These are phyloP conservation scores for Camponotus fellah DNA, from an alignment of 2,888 invertebrate species.

Conservation along the genomic window DNA sequence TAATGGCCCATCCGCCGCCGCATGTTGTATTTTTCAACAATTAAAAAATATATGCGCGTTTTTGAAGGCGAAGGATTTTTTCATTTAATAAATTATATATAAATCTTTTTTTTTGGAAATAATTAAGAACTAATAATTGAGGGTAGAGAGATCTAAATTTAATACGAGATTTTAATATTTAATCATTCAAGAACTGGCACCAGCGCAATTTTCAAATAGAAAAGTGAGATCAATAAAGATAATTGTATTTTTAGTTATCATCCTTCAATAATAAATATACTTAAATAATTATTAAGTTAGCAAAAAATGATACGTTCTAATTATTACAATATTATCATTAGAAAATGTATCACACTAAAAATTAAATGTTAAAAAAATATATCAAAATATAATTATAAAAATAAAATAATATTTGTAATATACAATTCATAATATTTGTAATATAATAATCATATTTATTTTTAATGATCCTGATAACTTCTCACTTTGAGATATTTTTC, in stretches of 20 bases:
- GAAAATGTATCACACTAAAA: neutral
- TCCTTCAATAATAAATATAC: neutral
- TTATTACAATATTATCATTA: neutral
- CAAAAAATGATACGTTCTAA: neutral
- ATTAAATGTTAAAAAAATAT: neutral
- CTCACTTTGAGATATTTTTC: neutral
- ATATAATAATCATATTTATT: neutral
- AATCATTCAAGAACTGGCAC: neutral
- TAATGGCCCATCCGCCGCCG: constrained; percentile 64
- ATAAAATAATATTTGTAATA: constrained; percentile 6
- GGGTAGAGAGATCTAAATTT: neutral
- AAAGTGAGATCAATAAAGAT: neutral
- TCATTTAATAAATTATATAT: neutral
- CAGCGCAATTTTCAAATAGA: neutral
- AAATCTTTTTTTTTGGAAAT: neutral
- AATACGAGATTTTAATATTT: neutral
- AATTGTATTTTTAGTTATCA: neutral
- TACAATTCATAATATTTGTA: neutral
- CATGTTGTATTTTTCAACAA: constrained; percentile 59
- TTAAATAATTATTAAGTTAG: neutral
- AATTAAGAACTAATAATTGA: neutral
- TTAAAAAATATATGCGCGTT: constrained; percentile 34
- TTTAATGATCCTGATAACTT: neutral
- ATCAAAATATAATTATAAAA: neutral
- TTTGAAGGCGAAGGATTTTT: neutral